Conservation (phyloP, 2,113 vertebrate genomes). For the Cinclus cinclus region DNA sequence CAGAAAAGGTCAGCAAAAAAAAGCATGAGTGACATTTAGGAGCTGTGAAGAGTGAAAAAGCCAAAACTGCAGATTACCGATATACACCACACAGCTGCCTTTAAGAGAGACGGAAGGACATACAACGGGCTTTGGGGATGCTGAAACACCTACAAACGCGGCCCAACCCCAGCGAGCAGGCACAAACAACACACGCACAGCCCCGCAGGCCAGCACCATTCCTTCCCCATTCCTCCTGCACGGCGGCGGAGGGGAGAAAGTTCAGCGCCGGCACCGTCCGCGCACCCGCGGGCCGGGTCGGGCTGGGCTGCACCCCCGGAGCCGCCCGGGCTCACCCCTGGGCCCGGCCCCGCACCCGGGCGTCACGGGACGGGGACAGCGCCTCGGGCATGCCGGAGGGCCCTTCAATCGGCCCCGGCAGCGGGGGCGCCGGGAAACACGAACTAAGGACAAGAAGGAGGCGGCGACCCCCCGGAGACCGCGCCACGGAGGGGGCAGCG, state of each 20-base stretch:
- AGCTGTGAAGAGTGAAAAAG: rapidly evolving
- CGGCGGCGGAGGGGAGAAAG: background rate
- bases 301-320: background rate
- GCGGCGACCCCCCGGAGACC: background rate
- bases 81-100: rapidly evolving
- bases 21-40: background rate
- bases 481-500: background rate
- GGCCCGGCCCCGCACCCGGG: background rate
- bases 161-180: background rate
- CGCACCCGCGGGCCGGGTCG: background rate
- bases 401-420: background rate
- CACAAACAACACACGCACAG: background rate
- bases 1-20: background rate
- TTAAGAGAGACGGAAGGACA: rapidly evolving
- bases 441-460: background rate
- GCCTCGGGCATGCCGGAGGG: background rate
- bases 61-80: rapidly evolving
- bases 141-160: background rate
- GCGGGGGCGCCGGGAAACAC: background rate
- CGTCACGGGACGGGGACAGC: background rate
- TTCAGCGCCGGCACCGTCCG: background rate
- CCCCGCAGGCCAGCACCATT: background rate
- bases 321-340: background rate
- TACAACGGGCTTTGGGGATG: background rate
- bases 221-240: slow-evolving; percentile 12